A percentile compares a stretch with the other conserved stretches of the same genome.
Conservation (phyloP, 2,888 invertebrate genomes). For the Dioctria linearis region DNA sequence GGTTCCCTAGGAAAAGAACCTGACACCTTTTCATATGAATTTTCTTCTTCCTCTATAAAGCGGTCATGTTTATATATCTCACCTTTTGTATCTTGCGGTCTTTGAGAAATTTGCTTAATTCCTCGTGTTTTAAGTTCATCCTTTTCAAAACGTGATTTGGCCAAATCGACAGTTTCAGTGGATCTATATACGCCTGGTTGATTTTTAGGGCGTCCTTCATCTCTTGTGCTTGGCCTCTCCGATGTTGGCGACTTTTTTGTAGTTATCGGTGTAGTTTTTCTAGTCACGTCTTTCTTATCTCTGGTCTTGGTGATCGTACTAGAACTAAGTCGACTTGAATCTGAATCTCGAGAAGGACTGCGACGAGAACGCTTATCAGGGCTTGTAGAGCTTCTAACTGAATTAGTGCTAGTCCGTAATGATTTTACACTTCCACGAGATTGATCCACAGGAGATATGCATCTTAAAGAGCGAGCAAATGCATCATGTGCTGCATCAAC, state of each 20-base stretch:
- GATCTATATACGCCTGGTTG: conserved; percentile 5
- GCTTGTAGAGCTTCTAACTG: conserved; percentile 73
- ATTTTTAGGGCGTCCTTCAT: background rate
- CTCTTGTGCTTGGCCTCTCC: conserved; percentile 7
- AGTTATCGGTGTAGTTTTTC: conserved; percentile 60
- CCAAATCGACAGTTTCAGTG: conserved; percentile 47
- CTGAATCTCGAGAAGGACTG: conserved; percentile 70
- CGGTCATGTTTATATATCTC: conserved; percentile 15
- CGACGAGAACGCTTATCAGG: conserved; percentile 70
- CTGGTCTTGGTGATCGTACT: conserved; percentile 66
- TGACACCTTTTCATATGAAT: background rate
- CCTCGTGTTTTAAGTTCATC: background rate
- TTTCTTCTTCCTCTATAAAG: background rate
- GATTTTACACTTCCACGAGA: conserved; percentile 73
- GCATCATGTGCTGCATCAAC: conserved; percentile 83
- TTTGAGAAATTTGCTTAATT: conserved; percentile 10
- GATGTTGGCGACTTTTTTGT: conserved; percentile 22
- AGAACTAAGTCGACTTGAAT: conserved; percentile 68
- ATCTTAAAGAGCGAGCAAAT: conserved; percentile 81
- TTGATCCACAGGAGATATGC: conserved; percentile 77
- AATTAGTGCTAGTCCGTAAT: conserved; percentile 73
- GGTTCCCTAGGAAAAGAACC: background rate
- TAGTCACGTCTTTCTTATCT: conserved; percentile 62
- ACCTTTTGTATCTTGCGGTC: conserved; percentile 34
- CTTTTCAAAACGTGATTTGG: background rate